Percentiles rank a stretch among this genome's conserved stretches.
phyloP scores from a whole-genome alignment of 2,797 vertebrate species.

The Aphelocoma californica region DNA sequence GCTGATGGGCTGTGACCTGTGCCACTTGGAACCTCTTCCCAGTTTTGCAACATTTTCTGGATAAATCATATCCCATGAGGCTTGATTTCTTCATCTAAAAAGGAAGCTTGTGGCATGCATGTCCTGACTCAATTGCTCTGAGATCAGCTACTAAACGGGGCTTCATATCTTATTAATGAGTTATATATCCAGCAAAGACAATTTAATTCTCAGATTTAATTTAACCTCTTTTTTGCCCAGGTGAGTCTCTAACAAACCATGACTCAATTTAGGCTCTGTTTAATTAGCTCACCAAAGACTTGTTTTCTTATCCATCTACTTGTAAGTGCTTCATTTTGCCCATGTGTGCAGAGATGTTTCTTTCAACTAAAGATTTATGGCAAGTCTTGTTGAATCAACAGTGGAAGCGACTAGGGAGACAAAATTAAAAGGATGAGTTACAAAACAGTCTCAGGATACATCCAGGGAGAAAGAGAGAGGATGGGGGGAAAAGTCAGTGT shows the following conservation, averaged over 20 bases:
- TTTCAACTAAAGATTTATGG: neutral
- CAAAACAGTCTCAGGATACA: neutral
- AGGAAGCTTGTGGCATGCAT: neutral
- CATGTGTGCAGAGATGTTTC: neutral
- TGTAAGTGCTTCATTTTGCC: neutral
- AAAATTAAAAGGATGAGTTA: neutral
- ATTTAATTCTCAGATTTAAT: neutral
- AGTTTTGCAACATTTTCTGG: neutral
- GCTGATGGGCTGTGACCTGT: neutral
- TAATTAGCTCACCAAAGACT: neutral
- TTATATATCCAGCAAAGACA: neutral
- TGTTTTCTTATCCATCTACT: neutral
- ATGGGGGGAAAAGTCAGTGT: fast-evolving
- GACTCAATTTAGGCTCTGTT: neutral
- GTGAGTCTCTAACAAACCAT: neutral
- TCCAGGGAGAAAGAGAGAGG: neutral
- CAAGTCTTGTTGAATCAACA: neutral
- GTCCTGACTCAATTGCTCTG: neutral
- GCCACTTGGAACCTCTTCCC: neutral
- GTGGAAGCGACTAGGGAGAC: neutral
- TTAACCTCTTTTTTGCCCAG: neutral
- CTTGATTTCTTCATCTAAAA: neutral
- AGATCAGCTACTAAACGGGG: neutral
- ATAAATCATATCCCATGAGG: neutral
- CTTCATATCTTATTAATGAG: neutral